Conservation (phyloP, 1,140 invertebrate genomes). For the Penaeus indicus region DNA sequence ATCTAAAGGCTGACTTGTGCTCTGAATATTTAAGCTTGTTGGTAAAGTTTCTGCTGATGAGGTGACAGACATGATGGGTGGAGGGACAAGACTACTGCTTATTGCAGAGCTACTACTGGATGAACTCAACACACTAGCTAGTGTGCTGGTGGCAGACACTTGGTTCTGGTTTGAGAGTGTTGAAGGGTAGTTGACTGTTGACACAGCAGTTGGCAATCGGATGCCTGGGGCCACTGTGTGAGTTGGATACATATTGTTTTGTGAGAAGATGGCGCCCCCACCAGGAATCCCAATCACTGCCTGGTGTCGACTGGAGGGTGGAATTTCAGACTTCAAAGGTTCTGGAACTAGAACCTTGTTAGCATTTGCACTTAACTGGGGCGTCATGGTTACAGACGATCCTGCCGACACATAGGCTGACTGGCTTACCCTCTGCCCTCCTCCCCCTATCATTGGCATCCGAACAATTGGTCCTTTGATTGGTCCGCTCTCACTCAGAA, state of each 20-base stretch:
- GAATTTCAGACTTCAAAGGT: constrained; percentile 61
- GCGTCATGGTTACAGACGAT: constrained; percentile 37
- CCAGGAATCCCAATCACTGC: constrained; percentile 67
- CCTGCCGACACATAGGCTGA: constrained; percentile 47
- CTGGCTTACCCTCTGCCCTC: constrained; percentile 7
- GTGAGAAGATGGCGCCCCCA: constrained; percentile 64
- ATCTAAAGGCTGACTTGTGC: constrained; percentile 29
- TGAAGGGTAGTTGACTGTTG: constrained; percentile 55
- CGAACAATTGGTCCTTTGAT: constrained; percentile 53
- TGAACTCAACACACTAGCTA: constrained; percentile 16
- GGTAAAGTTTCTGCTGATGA: constrained; percentile 22
- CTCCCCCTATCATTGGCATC: constrained; percentile 43
- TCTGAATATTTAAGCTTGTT: constrained; percentile 7
- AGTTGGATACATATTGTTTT: constrained; percentile 61
- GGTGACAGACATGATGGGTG: constrained; percentile 60
- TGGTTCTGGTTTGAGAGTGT: constrained; percentile 11
- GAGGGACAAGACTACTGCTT: constrained; percentile 47
- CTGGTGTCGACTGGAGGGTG: constrained; percentile 66
- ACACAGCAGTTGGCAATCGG: constrained; percentile 44
- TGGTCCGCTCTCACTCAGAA: constrained; percentile 54
- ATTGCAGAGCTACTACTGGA: constrained; percentile 5
- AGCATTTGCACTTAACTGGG: constrained; percentile 33
- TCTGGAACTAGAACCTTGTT: constrained; percentile 63
- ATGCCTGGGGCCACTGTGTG: constrained; percentile 59
- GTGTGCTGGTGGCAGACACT: constrained; percentile 28